phyloP scores from a whole-genome alignment of 2,113 vertebrate species.

The Callaeas wilsoni region DNA sequence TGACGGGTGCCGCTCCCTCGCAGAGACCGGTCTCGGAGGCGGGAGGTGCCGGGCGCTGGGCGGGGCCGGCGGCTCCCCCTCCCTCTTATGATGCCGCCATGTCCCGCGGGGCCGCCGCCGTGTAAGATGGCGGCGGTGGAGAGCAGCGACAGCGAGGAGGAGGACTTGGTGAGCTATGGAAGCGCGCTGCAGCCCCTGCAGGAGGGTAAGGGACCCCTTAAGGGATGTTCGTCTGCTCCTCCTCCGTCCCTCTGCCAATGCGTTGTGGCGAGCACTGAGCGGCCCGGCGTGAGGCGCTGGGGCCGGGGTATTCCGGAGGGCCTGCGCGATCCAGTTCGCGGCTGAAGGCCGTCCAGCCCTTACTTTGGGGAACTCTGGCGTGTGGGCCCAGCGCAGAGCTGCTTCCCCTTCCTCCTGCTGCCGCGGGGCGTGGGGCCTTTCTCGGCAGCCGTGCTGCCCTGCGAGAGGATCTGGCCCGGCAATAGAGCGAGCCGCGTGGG shows the following conservation, averaged over 20 bases:
- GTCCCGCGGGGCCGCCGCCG: not conserved
- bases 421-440: not conserved
- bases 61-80: not conserved
- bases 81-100: accelerated
- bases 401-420: no score
- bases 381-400: not conserved
- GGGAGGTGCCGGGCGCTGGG: no score
- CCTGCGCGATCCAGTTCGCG: not conserved
- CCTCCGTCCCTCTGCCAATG: accelerated
- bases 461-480: not conserved
- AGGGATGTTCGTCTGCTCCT: no score
- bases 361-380: accelerated
- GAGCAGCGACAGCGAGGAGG: slow-evolving; percentile 74
- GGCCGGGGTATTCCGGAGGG: not conserved
- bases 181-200: slow-evolving; percentile 79
- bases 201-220: slow-evolving; percentile 75
- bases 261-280: not conserved
- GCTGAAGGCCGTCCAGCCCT: not conserved
- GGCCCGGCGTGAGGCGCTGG: not conserved
- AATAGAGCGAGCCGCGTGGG: not conserved
- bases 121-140: slow-evolving; percentile 71
- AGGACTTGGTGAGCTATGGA: slow-evolving; percentile 82
- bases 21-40: no score
- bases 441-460: not conserved
- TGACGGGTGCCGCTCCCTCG: accelerated